Evolutionary conservation across 1,140 invertebrate genomes (phyloP).

Genomic region (Eulimnadia texana): DNA sequence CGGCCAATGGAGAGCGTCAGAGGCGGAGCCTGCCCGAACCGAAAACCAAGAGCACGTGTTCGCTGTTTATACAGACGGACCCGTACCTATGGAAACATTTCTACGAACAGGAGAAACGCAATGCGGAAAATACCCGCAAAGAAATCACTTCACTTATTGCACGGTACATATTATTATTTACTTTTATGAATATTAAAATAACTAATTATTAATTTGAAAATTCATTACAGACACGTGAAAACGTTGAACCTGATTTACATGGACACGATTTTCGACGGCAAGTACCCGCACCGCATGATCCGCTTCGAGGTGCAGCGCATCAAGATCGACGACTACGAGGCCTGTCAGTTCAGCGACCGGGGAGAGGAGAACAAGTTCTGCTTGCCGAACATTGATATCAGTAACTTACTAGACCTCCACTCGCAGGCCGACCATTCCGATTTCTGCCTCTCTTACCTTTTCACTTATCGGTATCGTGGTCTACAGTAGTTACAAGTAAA

Average conservation of each 20-base stretch:
- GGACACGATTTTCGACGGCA: constrained; percentile 80
- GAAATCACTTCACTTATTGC: constrained; percentile 95
- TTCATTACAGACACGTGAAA: too few species aligned
- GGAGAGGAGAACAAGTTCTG: constrained; percentile 84
- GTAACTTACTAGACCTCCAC: constrained; percentile 96
- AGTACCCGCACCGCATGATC: constrained; percentile 70
- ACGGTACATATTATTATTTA: too few species aligned
- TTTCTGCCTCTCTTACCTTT: constrained; percentile 97
- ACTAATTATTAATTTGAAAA: too few species aligned
- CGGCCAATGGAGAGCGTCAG: constrained; percentile 17
- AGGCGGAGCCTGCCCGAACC: constrained; percentile 30
- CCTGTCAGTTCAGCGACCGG: constrained; percentile 47
- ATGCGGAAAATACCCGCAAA: constrained; percentile 71
- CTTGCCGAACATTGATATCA: constrained; percentile 94
- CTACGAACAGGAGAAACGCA: constrained; percentile 35
- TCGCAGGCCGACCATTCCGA: constrained; percentile 92
- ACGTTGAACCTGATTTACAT: constrained; percentile 97
- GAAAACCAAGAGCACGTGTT: constrained; percentile 65
- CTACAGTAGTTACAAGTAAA: too few species aligned
- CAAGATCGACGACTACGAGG: constrained; percentile 80
- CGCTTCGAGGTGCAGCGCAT: constrained; percentile 96
- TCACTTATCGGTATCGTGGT: constrained; percentile 86
- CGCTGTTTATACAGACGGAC: constrained; percentile 93
- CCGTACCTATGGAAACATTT: constrained; percentile 92
- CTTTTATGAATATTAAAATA: too few species aligned